A percentile compares a stretch with the other conserved stretches of the same genome.
phyloP scores from a whole-genome alignment of 2,113 vertebrate genomes.

The Cyprinodon brontotheroides region DNA sequence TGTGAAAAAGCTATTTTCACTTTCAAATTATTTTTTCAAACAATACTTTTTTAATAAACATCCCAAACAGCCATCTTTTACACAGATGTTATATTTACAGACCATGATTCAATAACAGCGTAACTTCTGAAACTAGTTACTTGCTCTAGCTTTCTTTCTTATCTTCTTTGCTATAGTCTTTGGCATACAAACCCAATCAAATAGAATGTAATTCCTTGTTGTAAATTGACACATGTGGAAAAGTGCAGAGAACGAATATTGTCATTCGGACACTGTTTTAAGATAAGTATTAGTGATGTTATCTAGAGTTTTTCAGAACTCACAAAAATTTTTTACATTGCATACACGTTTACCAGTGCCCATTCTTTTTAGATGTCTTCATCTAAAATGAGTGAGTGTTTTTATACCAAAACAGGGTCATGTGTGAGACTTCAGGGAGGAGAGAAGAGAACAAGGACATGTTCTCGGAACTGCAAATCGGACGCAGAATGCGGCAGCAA shows the following conservation, averaged over 20 bases:
- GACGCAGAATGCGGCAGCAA: slow-evolving; percentile 78
- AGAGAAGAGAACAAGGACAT: slow-evolving; percentile 68
- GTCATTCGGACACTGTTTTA: neutral
- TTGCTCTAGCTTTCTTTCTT: neutral
- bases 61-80: neutral
- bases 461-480: slow-evolving; percentile 75
- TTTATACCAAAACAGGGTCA: slow-evolving; percentile 55
- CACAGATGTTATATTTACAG: neutral
- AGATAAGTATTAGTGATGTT: no score
- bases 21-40: neutral
- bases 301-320: neutral
- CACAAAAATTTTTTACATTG: neutral
- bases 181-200: neutral
- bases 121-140: no score
- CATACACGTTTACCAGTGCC: no score
- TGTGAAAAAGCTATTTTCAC: neutral
- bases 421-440: slow-evolving; percentile 76
- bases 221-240: neutral
- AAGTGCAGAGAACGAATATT: neutral
- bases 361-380: no score
- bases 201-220: neutral
- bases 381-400: slow-evolving; percentile 15
- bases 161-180: neutral
- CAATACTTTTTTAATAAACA: no score
- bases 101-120: neutral